Conservation (phyloP, 2,113 vertebrate species). For the Garra rufa region DNA sequence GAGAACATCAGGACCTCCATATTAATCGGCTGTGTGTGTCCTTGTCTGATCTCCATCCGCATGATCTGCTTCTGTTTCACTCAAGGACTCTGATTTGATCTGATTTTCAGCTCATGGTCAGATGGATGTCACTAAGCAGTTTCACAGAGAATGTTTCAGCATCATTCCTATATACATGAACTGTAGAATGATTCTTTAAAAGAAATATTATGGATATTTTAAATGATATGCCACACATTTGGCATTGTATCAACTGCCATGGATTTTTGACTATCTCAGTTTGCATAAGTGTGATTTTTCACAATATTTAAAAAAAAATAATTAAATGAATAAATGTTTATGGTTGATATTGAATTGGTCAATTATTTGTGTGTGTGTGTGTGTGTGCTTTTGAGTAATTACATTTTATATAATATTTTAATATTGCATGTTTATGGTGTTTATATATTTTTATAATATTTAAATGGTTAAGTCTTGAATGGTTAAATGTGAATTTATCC, state of each 20-base stretch:
- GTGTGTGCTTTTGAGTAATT: not conserved
- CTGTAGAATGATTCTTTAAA: not conserved
- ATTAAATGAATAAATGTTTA: too few relatives aligned
- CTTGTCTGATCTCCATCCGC: not conserved
- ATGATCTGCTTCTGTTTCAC: not conserved
- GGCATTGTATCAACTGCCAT: not conserved
- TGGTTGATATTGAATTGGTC: not conserved
- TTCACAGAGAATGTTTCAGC: not conserved
- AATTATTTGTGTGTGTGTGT: too few relatives aligned
- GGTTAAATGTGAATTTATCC: too few relatives aligned
- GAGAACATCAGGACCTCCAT: slow-evolving; percentile 7
- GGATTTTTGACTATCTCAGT: not conserved
- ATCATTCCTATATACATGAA: not conserved
- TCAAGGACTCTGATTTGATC: not conserved
- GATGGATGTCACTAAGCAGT: not conserved
- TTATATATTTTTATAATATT: too few relatives aligned
- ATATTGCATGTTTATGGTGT: too few relatives aligned
- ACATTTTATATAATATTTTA: too few relatives aligned
- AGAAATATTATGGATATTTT: not conserved
- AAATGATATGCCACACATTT: not conserved
- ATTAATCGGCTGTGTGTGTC: not conserved
- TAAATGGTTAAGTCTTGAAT: not conserved
- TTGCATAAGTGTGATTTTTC: not conserved
- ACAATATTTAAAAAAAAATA: too few relatives aligned
- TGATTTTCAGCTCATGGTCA: not conserved